Conservation (phyloP, 2,888 invertebrate genomes). For the Chloromyia formosa region DNA sequence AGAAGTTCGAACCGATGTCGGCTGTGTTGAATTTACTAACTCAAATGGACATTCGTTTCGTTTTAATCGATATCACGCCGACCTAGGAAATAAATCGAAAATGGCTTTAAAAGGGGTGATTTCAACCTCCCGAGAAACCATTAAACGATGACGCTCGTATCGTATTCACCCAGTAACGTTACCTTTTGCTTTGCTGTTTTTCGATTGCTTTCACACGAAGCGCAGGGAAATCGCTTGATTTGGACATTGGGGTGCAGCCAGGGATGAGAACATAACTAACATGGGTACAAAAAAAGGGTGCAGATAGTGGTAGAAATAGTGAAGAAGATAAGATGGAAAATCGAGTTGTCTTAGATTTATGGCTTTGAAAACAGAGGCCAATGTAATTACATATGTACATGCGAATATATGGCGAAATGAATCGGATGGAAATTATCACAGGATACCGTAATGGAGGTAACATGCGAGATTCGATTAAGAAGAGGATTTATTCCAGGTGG, state of each 20-base stretch:
- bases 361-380: conserved; percentile 5
- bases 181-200: too few species aligned
- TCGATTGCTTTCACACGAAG: conserved; percentile 2
- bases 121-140: conserved; percentile 12
- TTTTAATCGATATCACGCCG: background rate
- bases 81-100: conserved; percentile 23
- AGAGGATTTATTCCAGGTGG: conserved; percentile 5
- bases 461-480: conserved; percentile 10
- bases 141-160: conserved; percentile 3
- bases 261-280: conserved; percentile 17
- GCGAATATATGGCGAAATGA: background rate
- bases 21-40: background rate
- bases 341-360: conserved; percentile 24
- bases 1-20: too few species aligned
- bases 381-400: conserved; percentile 4
- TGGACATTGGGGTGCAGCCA: background rate
- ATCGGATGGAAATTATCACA: background rate
- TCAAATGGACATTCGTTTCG: conserved; percentile 10
- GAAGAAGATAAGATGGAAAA: conserved; percentile 25
- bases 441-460: background rate
- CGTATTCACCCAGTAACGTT: background rate
- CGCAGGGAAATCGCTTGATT: background rate
- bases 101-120: conserved; percentile 24
- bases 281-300: conserved; percentile 14
- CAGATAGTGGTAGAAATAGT: background rate